Base-by-base conservation (phyloP, 2,113 vertebrate species). In the Mus spicilegus region DNA sequence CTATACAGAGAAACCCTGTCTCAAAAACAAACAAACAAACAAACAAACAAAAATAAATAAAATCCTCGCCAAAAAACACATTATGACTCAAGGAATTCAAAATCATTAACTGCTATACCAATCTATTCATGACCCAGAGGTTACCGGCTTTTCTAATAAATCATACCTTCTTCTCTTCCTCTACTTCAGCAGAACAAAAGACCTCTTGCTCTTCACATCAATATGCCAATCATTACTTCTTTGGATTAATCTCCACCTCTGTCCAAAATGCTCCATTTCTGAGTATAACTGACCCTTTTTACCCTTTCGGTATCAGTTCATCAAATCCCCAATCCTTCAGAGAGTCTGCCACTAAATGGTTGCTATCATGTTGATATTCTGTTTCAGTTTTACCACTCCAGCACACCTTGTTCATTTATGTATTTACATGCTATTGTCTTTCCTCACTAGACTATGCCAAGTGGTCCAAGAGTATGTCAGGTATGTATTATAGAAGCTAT, bases 241-340 rank as follows among this genome's bases (percentile, higher is more conserved):
- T 30, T 75, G 7, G 0, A 24, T 42, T 9, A 39, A 28, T 30
- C 14, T 28, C 61, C 61, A 56, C 30, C 30, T 85, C 49, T 61
- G 22, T 10, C 49, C 30, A 3, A 1, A 22, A 11, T 36, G 16
- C 4, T 70, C 9, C 24, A 9, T 1, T 14, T 51, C 56, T 26
- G 6, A 0, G 3, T 10, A 7, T 0, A 0, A 6, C 51, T 67
- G 13, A 3, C 1, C 24, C 0, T 49, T 77, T 39, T 77, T 8
- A 26, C 54, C 2, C 19, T 39, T 84, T 17, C 26, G 12, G 36
- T 36, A 2, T 70, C 30, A 30, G 49, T 0, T 26, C 63, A 63
- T 33, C 13, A 24, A 39, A 9, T n/a, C 33, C 16, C 56, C 1
- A 5, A 13, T 42, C 42, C 6, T 6, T 20, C 70, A 58, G 65